Conservation (phyloP, 2,888 invertebrate genomes). For the Scaptomyza reducta region DNA sequence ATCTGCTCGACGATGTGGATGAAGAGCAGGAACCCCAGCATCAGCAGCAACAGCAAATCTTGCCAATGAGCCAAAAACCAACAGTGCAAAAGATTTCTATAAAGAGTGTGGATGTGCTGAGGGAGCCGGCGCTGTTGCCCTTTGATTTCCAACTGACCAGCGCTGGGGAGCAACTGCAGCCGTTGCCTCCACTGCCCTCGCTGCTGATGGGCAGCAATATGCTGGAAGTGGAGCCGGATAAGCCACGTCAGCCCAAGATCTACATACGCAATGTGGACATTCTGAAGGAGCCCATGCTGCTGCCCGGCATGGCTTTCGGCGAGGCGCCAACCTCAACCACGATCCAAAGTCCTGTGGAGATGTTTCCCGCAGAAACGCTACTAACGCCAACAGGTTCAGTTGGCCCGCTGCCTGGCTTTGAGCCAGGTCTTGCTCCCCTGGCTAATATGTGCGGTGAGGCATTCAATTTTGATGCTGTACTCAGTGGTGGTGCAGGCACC, state of each 20-base stretch:
- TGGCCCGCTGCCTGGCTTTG: conserved; percentile 53
- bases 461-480: conserved; percentile 62
- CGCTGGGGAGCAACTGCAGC: conserved; percentile 19
- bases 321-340: conserved; percentile 13
- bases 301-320: conserved; percentile 65
- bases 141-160: conserved; percentile 71
- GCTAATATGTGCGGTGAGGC: conserved; percentile 57
- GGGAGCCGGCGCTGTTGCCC: conserved; percentile 79
- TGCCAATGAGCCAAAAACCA: conserved; percentile 16
- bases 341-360: conserved; percentile 27
- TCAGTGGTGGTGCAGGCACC: conserved; percentile 38
- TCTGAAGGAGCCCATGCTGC: conserved; percentile 81
- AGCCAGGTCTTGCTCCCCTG: conserved; percentile 55
- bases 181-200: conserved; percentile 9
- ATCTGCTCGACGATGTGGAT: conserved; percentile 50
- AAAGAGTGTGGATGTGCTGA: conserved; percentile 83
- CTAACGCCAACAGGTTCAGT: conserved; percentile 53
- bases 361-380: conserved; percentile 49
- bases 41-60: not conserved
- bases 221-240: conserved; percentile 53
- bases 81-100: conserved; percentile 83
- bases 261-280: conserved; percentile 84
- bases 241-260: conserved; percentile 82
- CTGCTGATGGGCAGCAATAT: conserved; percentile 36
- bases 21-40: conserved; percentile 19